Evolutionary conservation across 2,888 invertebrate genomes (phyloP), one percentile per base, ranked within the genome.

Genomic region (Oeneis ivallda): DNA sequence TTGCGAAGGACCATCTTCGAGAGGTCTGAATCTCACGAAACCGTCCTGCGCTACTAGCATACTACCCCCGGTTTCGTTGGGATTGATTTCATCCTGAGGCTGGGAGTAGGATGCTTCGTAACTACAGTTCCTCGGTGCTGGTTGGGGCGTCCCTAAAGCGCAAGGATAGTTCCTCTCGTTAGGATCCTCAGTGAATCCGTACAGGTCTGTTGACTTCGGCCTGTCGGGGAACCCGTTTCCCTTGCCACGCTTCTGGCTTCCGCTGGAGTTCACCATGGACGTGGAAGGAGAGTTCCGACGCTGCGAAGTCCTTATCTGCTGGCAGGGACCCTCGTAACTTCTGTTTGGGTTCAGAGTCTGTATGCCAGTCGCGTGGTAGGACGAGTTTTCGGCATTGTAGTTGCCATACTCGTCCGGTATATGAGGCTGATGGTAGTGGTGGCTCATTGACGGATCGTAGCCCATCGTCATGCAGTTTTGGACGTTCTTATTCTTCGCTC

Each of bases 11-110:
- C 85, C 85, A 71, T 92, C 92, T 75, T 93, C 95, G 74, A 96
- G 89, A 15, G 95, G 95, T 70, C 96, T 93, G 87, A 97, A 97
- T 73, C 98, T 92, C 13, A 97, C 95, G 84, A 97, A 97, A 6
- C 97, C 97, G 79, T 97, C 96, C 80, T 98, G 97, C 69, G 96
- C 96, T n/a, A 97, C 96, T 70, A 97, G 89, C 96, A 97, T 97
- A 73, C 96, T 94, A 66, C 93, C 92, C 57, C 93, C 92, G 71
- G 93, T 92, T 77, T 93, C 92, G 41, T 73, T 78, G 0, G 85
- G 81, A 75, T 87, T 83, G 6, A 89, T 84, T 75, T 92, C 93
- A 76, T 93, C 93, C 74, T 92, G 92, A 6, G 92, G 89, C 78
- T 94, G 87, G 81, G 89, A 76, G 89, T 94, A 88, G 80, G 94